Evolutionary conservation across 2,113 vertebrate genomes (phyloP).

Genomic region (Boulengerochromis microlepis): DNA sequence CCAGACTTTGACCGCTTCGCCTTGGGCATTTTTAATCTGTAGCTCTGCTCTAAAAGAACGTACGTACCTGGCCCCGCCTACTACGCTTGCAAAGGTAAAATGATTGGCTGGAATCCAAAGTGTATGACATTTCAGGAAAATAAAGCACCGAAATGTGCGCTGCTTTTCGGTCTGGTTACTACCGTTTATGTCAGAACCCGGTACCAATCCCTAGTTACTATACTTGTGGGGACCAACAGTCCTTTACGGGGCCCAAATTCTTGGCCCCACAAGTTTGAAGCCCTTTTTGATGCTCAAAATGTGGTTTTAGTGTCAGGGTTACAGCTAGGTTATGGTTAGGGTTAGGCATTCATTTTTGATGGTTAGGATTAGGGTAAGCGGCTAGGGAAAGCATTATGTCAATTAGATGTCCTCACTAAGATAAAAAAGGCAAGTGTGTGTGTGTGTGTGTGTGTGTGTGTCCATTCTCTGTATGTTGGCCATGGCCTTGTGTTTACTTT

Average conservation of each 20-base stretch:
- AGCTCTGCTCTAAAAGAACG: too few relatives aligned
- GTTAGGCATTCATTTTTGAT: neutral
- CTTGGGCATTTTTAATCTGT: too few relatives aligned
- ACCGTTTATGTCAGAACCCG: too few relatives aligned
- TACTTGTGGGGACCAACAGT: neutral
- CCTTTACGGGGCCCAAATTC: neutral
- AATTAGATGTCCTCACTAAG: neutral
- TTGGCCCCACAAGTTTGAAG: neutral
- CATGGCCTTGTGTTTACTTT: neutral
- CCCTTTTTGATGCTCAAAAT: neutral
- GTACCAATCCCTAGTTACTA: neutral
- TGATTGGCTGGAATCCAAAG: too few relatives aligned
- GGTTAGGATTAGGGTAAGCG: neutral
- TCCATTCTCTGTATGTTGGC: neutral
- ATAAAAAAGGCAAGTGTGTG: neutral
- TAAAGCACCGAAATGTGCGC: too few relatives aligned
- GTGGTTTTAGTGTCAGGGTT: neutral
- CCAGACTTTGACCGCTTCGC: too few relatives aligned
- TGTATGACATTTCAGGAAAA: too few relatives aligned
- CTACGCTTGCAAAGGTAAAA: too few relatives aligned
- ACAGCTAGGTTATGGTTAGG: neutral
- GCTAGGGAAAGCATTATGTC: neutral
- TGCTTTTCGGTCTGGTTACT: too few relatives aligned
- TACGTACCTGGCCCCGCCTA: too few relatives aligned
- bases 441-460: neutral